Evolutionary conservation across 2,888 invertebrate species (phyloP).

Genomic region (Idaea biselata): DNA sequence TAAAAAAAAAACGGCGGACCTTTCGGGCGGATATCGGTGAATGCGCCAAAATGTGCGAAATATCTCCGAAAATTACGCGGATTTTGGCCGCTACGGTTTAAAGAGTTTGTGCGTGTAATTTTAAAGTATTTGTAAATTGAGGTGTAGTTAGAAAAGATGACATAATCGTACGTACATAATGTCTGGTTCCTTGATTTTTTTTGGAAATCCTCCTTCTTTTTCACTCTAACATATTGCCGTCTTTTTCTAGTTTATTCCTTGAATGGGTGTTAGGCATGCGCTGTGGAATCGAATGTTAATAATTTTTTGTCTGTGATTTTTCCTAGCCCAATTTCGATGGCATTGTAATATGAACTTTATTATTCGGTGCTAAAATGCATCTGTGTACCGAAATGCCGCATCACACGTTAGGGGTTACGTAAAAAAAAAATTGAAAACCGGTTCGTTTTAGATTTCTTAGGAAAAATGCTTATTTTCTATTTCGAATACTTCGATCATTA

Average conservation of each 20-base stretch:
- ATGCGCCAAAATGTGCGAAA: not conserved
- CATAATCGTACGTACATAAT: not conserved
- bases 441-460: not conserved
- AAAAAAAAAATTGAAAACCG: not conserved
- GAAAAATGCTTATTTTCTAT: not conserved
- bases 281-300: not conserved
- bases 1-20: not conserved
- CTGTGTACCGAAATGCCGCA: not conserved
- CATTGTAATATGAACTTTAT: not conserved
- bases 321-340: not conserved
- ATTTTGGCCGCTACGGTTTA: not conserved
- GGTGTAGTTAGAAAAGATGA: not conserved
- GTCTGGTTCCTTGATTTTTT: not conserved
- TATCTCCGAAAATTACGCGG: not conserved
- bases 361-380: not conserved
- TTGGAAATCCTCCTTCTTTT: not conserved
- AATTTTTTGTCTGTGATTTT: not conserved
- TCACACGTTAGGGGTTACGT: not conserved
- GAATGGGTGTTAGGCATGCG: constrained; percentile 1
- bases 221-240: not conserved
- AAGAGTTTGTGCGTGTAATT: not conserved
- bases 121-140: not conserved
- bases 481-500: too few relatives aligned
- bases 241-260: not conserved
- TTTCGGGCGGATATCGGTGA: not conserved